Percentiles rank a stretch among this genome's conserved stretches.
These are phyloP conservation scores for Caenorhabditis sp. DNA, from an alignment of 2,888 invertebrate species.

Conservation along the genomic window DNA sequence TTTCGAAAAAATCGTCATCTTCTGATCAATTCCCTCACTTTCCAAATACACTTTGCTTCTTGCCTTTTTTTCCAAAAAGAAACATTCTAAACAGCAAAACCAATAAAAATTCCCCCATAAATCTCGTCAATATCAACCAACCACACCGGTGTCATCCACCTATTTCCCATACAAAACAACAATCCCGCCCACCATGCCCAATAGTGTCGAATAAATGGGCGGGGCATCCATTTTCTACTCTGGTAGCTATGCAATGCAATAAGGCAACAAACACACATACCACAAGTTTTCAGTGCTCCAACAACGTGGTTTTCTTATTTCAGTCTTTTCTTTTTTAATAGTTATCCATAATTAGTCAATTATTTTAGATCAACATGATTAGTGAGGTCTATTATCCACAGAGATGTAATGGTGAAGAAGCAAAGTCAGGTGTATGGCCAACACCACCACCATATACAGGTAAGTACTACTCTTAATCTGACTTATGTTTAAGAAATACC, in stretches of 20 bases:
- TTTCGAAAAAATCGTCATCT: not conserved
- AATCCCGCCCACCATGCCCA: not conserved
- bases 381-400: constrained; percentile 1
- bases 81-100: not conserved
- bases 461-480: not conserved
- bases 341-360: not conserved
- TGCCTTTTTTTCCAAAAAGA: not conserved
- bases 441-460: not conserved
- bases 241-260: not conserved
- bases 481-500: not conserved
- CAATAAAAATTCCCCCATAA: not conserved
- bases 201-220: not conserved
- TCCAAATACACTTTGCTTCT: not conserved
- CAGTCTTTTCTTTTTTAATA: not conserved
- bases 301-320: not conserved
- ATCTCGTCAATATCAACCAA: constrained; percentile 1
- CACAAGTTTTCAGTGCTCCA: not conserved
- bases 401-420: not conserved
- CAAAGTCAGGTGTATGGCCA: not conserved
- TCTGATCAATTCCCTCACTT: too few species aligned
- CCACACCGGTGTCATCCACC: not conserved
- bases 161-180: not conserved
- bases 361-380: not conserved
- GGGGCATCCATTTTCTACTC: not conserved
- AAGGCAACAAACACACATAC: not conserved